phyloP scores from a whole-genome alignment of 2,797 vertebrate genomes.

The Anolis apletophallus region DNA sequence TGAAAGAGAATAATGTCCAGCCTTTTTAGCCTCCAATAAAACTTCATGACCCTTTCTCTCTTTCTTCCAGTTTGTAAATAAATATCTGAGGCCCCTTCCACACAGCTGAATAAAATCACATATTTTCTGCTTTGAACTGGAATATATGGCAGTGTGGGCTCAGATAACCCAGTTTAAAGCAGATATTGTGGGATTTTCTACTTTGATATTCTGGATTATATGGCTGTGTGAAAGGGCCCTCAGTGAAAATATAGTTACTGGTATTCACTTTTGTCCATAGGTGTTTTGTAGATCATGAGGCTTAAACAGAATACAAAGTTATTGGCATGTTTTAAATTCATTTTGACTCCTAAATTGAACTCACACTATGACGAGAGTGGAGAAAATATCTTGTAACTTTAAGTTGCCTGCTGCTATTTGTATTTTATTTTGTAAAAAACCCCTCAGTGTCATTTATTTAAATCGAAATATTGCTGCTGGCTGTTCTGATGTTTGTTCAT shows the following conservation, averaged over 20 bases:
- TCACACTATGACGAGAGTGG: neutral
- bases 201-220: too few relatives aligned
- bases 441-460: constrained; percentile 23
- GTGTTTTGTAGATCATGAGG: neutral
- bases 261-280: neutral
- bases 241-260: neutral
- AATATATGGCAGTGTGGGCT: too few relatives aligned
- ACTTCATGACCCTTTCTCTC: neutral
- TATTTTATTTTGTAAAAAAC: neutral
- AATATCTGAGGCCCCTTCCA: too few relatives aligned
- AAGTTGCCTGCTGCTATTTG: constrained; percentile 33
- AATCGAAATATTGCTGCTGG: constrained; percentile 38
- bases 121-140: too few relatives aligned
- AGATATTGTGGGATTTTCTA: too few relatives aligned
- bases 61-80: neutral
- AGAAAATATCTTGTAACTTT: constrained; percentile 30
- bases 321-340: constrained; percentile 29
- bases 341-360: constrained; percentile 28
- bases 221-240: neutral
- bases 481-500: constrained; percentile 48
- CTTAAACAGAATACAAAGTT: constrained; percentile 10
- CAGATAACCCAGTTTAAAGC: too few relatives aligned
- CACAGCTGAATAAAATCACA: too few relatives aligned
- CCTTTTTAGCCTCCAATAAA: neutral
- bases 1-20: neutral